These are phyloP conservation scores for Vireo altiloquus DNA, from an alignment of 2,113 vertebrate species.

Conservation along the genomic window DNA sequence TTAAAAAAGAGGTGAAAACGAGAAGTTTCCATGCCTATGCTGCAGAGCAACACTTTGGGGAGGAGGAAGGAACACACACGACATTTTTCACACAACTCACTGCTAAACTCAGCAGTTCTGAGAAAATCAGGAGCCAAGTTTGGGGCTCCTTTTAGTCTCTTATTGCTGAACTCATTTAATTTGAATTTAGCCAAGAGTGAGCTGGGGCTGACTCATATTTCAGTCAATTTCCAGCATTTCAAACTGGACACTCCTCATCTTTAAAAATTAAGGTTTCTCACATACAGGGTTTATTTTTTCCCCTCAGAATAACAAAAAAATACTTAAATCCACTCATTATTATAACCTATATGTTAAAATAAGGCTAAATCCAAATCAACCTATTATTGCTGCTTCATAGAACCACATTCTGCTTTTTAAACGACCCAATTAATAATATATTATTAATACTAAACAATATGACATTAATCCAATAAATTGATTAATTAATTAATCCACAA, in stretches of 20 bases:
- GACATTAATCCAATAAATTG: background rate
- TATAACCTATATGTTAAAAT: background rate
- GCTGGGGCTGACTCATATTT: background rate
- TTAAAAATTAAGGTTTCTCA: background rate
- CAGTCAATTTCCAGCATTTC: background rate
- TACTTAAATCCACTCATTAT: too few relatives aligned
- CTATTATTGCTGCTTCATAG: background rate
- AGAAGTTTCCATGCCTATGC: background rate
- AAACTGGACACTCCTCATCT: background rate
- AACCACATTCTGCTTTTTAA: background rate
- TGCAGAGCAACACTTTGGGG: background rate
- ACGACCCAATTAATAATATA: background rate
- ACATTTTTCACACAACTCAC: background rate
- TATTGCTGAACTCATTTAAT: background rate
- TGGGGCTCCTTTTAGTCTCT: background rate
- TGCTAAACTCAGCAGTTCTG: background rate
- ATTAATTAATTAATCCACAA: too few relatives aligned
- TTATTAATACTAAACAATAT: background rate
- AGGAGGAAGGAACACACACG: background rate
- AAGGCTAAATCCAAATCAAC: background rate
- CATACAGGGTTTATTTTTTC: background rate
- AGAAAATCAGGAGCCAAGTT: background rate
- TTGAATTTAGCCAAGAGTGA: background rate
- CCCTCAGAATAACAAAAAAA: background rate
- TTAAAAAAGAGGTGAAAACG: background rate